phyloP scores from a whole-genome alignment of 2,797 vertebrate genomes.

The Hippopotamyrus pictus region DNA sequence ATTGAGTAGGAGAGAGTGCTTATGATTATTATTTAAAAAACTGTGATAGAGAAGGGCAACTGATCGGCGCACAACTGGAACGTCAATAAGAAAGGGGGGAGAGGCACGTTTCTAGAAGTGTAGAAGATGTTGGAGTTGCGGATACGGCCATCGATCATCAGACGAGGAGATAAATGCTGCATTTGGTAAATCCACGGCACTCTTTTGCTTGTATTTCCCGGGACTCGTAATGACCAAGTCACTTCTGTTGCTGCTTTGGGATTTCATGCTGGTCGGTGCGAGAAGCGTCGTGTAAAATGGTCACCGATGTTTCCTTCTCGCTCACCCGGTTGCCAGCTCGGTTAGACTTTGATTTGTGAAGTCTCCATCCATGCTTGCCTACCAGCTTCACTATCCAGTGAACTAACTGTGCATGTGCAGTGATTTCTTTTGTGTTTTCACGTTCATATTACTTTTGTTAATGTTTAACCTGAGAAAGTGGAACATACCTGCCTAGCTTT shows the following conservation, averaged over 20 bases:
- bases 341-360: background rate
- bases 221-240: background rate
- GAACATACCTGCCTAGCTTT: background rate
- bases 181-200: slow-evolving; percentile 26
- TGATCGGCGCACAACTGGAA: background rate
- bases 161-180: slow-evolving; percentile 18
- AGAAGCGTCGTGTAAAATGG: background rate
- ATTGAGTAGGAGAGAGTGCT: slow-evolving; percentile 22
- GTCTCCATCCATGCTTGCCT: background rate
- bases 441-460: background rate
- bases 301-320: background rate
- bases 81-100: background rate
- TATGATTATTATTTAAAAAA: background rate
- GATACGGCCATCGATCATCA: slow-evolving; percentile 22
- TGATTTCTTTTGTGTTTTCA: background rate
- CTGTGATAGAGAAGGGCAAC: background rate
- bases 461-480: background rate
- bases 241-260: background rate
- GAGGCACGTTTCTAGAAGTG: background rate
- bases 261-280: background rate
- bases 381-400: background rate
- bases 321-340: background rate
- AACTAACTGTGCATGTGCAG: background rate
- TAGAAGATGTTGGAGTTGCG: slow-evolving; percentile 17
- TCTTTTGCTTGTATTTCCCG: background rate